A percentile compares a stretch with the other conserved stretches of the same genome.
Evolutionary conservation across 92 coral and sea anemone genomes (phyloP).

Genomic region (Umimayanthus chanpuru): DNA sequence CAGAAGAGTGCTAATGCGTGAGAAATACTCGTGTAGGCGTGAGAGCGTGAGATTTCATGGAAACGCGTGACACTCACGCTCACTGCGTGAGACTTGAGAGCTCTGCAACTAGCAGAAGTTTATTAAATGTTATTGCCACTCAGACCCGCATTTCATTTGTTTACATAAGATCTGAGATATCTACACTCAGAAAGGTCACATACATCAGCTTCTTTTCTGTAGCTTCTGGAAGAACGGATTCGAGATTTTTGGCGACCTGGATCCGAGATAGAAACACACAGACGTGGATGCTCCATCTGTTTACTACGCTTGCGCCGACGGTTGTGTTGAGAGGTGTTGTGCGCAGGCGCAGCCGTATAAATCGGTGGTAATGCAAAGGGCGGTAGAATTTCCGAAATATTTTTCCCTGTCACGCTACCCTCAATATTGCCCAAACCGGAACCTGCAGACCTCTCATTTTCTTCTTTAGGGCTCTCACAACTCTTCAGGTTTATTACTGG

Average conservation of each 20-base stretch:
- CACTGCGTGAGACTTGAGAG: too few species aligned
- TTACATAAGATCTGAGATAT: constrained; percentile 24
- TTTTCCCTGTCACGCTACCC: not conserved
- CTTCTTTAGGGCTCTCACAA: not conserved
- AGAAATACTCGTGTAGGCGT: too few species aligned
- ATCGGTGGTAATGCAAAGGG: constrained; percentile 41
- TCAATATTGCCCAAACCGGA: not conserved
- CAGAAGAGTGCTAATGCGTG: too few species aligned
- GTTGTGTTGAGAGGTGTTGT: not conserved
- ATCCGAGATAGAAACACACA: constrained; percentile 24
- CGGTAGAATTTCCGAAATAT: constrained; percentile 28
- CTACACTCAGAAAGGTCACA: constrained; percentile 26
- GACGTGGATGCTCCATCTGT: not conserved
- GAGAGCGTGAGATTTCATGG: too few species aligned
- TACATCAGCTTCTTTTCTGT: not conserved
- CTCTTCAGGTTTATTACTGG: not conserved
- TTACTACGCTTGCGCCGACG: not conserved
- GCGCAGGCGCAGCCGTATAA: not conserved
- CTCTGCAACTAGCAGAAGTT: not conserved
- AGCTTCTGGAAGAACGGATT: not conserved
- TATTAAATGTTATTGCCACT: not conserved
- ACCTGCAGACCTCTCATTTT: not conserved
- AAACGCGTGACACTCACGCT: too few species aligned
- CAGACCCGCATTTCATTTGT: not conserved
- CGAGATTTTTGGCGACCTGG: constrained; percentile 6